Percentiles rank a stretch among this genome's conserved stretches.
Conservation (phyloP, 2,888 invertebrate species). For the Chaetogeoica ovagalla region DNA sequence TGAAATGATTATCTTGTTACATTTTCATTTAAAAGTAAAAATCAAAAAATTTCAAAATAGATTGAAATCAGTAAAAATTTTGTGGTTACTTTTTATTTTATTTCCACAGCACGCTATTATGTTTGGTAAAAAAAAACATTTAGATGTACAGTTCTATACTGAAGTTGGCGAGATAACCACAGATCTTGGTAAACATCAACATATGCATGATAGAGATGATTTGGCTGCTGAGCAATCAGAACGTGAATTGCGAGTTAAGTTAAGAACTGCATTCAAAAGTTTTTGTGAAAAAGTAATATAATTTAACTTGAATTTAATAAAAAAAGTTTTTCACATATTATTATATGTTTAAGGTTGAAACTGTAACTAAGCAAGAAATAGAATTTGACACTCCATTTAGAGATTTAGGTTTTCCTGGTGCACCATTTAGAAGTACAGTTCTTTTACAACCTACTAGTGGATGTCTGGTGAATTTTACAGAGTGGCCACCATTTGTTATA, state of each 20-base stretch:
- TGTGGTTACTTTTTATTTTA: background rate
- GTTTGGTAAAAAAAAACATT: constrained; percentile 99
- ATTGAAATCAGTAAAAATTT: background rate
- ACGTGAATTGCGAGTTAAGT: constrained; percentile 90
- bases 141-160: constrained; percentile 99
- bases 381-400: constrained; percentile 99
- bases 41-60: constrained; percentile 1
- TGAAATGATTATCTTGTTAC: constrained; percentile 98
- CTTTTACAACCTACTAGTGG: constrained; percentile 96
- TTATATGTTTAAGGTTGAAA: constrained; percentile 68
- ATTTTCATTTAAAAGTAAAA: constrained; percentile 89
- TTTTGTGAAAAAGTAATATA: constrained; percentile 88
- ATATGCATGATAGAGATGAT: constrained; percentile 99
- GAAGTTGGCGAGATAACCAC: constrained; percentile 99
- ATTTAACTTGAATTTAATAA: background rate
- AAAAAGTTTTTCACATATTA: background rate
- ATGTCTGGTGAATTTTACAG: constrained; percentile 94
- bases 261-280: constrained; percentile 96
- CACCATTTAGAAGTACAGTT: constrained; percentile 94
- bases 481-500: constrained; percentile 99
- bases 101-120: constrained; percentile 84
- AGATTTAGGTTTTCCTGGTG: constrained; percentile 96
- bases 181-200: constrained; percentile 98
- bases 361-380: constrained; percentile 93
- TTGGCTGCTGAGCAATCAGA: constrained; percentile 98